Percentiles rank a stretch among this genome's conserved stretches.
phyloP scores from a whole-genome alignment of 2,888 invertebrate species.

The Papilio demoleus region DNA sequence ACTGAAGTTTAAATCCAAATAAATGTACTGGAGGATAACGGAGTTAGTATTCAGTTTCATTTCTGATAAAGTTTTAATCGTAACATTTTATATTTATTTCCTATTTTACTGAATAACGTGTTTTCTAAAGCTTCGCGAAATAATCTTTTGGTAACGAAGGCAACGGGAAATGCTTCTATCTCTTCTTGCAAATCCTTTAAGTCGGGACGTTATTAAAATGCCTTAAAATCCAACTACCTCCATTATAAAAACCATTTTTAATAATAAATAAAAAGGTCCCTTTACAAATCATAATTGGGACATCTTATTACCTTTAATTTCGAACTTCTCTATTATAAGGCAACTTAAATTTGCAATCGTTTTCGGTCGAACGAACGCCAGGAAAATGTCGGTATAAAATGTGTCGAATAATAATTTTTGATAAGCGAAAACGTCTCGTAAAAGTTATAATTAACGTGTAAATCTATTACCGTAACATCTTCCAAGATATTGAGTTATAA shows the following conservation, averaged over 20 bases:
- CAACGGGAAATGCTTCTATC: neutral
- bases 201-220: neutral
- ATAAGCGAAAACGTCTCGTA: constrained; percentile 55
- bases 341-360: constrained; percentile 34
- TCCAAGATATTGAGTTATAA: constrained; percentile 74
- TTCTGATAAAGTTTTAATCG: constrained; percentile 33
- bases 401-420: constrained; percentile 49
- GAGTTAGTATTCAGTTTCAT: constrained; percentile 47
- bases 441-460: constrained; percentile 74
- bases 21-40: constrained; percentile 40
- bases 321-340: constrained; percentile 5
- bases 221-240: neutral
- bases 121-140: neutral
- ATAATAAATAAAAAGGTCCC: constrained; percentile 7
- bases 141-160: neutral
- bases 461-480: constrained; percentile 72
- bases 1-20: constrained; percentile 27
- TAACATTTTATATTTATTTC: neutral
- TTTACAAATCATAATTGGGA: constrained; percentile 10
- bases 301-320: constrained; percentile 17
- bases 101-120: neutral
- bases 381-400: constrained; percentile 42
- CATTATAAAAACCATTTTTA: neutral
- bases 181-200: too few relatives aligned
- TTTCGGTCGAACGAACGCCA: constrained; percentile 32